Evolutionary conservation across 2,888 invertebrate genomes (phyloP).

Genomic region (Stramonita haemastoma): DNA sequence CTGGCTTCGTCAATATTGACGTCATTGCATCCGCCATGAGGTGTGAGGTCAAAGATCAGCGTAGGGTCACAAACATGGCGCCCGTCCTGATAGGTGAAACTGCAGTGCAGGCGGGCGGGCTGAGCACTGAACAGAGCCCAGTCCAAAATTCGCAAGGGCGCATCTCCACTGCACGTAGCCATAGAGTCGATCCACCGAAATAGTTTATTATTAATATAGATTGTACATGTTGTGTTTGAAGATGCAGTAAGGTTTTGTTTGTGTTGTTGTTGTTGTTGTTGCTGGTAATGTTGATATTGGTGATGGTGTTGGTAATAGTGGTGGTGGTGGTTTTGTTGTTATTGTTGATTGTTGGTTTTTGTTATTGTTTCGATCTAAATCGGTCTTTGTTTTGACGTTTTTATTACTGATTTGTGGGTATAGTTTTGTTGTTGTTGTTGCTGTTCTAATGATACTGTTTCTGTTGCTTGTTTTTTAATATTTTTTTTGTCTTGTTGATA

Average conservation of each 20-base stretch:
- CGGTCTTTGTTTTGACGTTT: not conserved
- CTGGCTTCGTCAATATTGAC: not conserved
- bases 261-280: not conserved
- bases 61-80: constrained; percentile 42
- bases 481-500: too few relatives aligned
- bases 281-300: too few relatives aligned
- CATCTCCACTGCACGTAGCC: constrained; percentile 34
- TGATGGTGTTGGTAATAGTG: not conserved
- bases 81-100: constrained; percentile 44
- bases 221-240: not conserved
- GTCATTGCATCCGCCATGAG: not conserved
- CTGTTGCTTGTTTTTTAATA: too few relatives aligned
- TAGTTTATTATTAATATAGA: too few relatives aligned
- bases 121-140: constrained; percentile 51
- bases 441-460: not conserved
- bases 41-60: constrained; percentile 44
- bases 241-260: not conserved
- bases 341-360: not conserved
- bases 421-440: not conserved
- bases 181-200: not conserved
- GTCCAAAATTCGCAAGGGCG: constrained; percentile 45
- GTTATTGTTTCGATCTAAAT: not conserved
- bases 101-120: constrained; percentile 47
- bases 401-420: not conserved
- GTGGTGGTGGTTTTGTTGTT: not conserved